Conservation (phyloP, 2,113 vertebrate genomes). For the Puntigrus tetrazona region DNA sequence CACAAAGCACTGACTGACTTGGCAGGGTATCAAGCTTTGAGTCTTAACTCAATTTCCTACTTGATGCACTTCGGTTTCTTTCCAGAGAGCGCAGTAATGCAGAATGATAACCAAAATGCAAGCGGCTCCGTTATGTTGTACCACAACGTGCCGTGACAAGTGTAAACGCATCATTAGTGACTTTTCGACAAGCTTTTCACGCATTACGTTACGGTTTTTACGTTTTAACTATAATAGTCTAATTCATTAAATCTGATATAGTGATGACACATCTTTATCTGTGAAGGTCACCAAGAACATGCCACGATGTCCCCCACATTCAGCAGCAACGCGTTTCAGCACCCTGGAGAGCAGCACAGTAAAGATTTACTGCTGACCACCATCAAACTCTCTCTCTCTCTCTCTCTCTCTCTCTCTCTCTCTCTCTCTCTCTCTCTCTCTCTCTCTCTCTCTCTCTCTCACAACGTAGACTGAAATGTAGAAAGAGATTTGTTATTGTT, state of each 20-base stretch:
- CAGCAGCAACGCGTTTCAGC: slow-evolving; percentile 57
- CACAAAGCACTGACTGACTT: not conserved
- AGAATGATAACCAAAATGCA: slow-evolving; percentile 4
- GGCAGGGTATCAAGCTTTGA: slow-evolving; percentile 13
- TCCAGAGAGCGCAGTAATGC: slow-evolving; percentile 14
- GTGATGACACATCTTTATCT: slow-evolving; percentile 25
- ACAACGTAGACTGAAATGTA: not conserved
- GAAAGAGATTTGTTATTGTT: too few relatives aligned
- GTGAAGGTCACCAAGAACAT: slow-evolving; percentile 23
- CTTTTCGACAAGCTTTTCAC: not conserved
- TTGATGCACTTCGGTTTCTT: slow-evolving; percentile 33
- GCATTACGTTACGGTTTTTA: not conserved
- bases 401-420: slow-evolving; percentile 5
- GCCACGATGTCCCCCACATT: slow-evolving; percentile 9
- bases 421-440: not conserved
- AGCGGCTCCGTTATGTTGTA: not conserved
- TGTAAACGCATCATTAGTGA: not conserved
- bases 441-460: not conserved
- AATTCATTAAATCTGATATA: slow-evolving; percentile 36
- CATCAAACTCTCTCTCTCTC: slow-evolving; percentile 17
- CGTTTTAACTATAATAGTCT: slow-evolving; percentile 55
- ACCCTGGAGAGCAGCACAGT: slow-evolving; percentile 62
- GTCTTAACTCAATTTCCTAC: slow-evolving; percentile 16
- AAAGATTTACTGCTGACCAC: slow-evolving; percentile 36
- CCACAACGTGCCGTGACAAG: not conserved